Percentiles rank a stretch among this genome's conserved stretches.
These are phyloP conservation scores for Brachyrhaphis roseni DNA, from an alignment of 2,797 vertebrate species.

Conservation along the genomic window DNA sequence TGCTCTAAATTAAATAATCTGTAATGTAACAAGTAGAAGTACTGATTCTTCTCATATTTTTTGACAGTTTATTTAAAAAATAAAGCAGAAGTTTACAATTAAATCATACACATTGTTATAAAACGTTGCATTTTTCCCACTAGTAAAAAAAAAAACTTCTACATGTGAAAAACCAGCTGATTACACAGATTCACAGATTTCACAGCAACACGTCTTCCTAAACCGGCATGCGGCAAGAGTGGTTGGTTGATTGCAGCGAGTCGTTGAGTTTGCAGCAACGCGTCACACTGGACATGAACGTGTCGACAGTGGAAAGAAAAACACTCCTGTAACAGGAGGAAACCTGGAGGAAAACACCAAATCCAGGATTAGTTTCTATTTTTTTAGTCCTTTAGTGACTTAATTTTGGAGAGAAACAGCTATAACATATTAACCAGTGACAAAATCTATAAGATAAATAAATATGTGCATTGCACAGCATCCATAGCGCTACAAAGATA, in stretches of 20 bases:
- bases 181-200: background rate
- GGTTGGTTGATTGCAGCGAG: background rate
- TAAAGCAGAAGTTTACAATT: background rate
- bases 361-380: background rate
- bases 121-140: background rate
- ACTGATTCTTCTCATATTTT: background rate
- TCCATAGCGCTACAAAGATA: too few species aligned
- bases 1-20: too few species aligned
- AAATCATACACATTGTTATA: background rate
- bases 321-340: background rate
- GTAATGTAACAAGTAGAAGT: too few species aligned
- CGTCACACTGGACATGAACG: background rate
- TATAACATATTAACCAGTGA: background rate
- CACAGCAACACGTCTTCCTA: background rate
- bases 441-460: background rate
- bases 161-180: background rate
- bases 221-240: background rate
- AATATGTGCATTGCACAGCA: background rate
- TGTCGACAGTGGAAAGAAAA: background rate
- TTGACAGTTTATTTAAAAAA: background rate
- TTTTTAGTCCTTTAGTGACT: background rate
- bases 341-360: background rate
- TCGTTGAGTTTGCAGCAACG: background rate
- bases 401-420: background rate
- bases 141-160: background rate